phyloP scores from a whole-genome alignment of 1,140 invertebrate genomes.

The Diuraphis noxia region DNA sequence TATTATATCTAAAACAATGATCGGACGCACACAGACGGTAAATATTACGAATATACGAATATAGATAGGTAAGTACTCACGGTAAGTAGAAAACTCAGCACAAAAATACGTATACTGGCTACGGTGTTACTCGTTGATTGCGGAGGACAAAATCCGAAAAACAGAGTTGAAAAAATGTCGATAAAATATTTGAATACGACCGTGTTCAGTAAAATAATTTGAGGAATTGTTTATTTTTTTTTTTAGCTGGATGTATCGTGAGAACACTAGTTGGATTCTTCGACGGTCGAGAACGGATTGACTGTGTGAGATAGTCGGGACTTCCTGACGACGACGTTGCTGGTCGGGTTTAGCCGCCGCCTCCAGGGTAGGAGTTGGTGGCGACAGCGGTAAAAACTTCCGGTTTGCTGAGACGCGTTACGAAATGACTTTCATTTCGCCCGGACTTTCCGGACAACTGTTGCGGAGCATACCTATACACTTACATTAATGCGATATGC shows the following conservation, averaged over 20 bases:
- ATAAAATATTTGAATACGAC: background rate
- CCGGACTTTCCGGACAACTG: background rate
- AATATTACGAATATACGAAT: background rate
- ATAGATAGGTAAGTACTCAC: background rate
- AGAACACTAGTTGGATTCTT: background rate
- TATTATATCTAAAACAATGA: background rate
- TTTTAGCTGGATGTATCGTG: background rate
- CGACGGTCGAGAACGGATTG: background rate
- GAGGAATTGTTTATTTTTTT: background rate
- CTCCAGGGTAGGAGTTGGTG: background rate
- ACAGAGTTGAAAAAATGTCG: background rate
- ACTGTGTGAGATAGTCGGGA: background rate
- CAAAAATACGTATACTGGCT: background rate
- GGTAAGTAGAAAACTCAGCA: background rate
- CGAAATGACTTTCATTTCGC: constrained; percentile 16
- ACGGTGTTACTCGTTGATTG: background rate
- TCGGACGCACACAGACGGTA: background rate
- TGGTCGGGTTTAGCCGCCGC: background rate
- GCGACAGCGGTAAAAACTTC: background rate
- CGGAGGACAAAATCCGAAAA: background rate
- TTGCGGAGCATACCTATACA: background rate
- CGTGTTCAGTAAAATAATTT: background rate
- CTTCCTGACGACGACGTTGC: background rate
- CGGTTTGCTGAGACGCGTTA: background rate
- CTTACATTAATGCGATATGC: background rate